These are phyloP conservation scores for Muntiacus muntjak DNA, from an alignment of 2,113 vertebrate species.

Conservation along the genomic window DNA sequence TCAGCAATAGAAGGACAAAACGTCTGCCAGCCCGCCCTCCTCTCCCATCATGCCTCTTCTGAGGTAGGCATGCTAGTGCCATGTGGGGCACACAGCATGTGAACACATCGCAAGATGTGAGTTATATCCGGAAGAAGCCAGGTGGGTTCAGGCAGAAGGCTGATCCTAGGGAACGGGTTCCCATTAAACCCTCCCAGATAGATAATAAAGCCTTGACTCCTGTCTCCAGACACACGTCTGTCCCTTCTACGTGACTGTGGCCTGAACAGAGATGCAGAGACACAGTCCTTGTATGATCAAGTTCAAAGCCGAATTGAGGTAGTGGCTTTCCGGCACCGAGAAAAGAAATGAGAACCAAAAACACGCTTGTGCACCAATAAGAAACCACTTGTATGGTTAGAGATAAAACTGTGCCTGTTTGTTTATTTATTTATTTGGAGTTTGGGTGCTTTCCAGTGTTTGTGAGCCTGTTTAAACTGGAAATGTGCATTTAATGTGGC, in stretches of 20 bases:
- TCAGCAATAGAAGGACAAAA: not conserved
- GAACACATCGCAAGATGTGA: not conserved
- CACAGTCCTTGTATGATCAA: accelerated
- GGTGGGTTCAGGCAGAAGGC: not conserved
- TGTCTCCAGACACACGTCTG: not conserved
- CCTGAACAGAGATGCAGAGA: not conserved
- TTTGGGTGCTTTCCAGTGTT: not conserved
- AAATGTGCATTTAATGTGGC: not conserved
- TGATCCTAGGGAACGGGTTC: not conserved
- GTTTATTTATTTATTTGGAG: not conserved
- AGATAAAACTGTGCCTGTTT: not conserved
- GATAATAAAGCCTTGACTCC: not conserved
- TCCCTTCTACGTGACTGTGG: not conserved
- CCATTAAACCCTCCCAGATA: not conserved
- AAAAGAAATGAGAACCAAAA: not conserved
- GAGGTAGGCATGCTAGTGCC: not conserved
- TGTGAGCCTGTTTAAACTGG: not conserved
- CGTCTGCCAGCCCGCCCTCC: not conserved
- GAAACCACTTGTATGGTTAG: not conserved
- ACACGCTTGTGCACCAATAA: not conserved
- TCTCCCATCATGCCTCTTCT: not conserved
- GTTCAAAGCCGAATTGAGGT: not conserved
- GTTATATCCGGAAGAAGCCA: not conserved
- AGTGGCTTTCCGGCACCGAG: not conserved
- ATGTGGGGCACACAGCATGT: accelerated